Percentiles rank a stretch among this genome's conserved stretches.
phyloP scores from a whole-genome alignment of 2,888 invertebrate species.

The Caenorhabditis virilis region DNA sequence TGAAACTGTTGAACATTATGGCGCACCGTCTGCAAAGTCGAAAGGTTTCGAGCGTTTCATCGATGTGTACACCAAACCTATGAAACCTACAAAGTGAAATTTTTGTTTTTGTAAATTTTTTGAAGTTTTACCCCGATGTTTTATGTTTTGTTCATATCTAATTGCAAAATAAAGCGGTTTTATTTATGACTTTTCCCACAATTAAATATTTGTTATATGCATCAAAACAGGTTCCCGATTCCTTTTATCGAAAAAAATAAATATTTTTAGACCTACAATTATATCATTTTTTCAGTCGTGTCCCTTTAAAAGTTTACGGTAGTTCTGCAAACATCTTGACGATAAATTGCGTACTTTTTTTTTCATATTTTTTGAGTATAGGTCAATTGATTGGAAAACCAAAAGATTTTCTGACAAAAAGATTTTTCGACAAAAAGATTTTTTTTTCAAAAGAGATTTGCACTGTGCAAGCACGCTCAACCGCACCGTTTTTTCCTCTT shows the following conservation, averaged over 20 bases:
- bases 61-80: slow-evolving; percentile 49
- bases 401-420: no score
- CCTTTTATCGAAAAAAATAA: background rate
- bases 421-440: no score
- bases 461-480: no score
- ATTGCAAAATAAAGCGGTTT: background rate
- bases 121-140: background rate
- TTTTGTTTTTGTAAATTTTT: background rate
- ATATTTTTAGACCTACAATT: no score
- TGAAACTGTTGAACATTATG: slow-evolving; percentile 53
- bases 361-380: no score
- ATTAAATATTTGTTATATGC: background rate
- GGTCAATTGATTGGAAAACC: no score
- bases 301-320: no score
- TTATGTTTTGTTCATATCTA: background rate
- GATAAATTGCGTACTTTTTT: no score
- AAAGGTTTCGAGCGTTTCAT: slow-evolving; percentile 59
- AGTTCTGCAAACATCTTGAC: no score
- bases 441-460: no score
- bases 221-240: background rate
- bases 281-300: no score
- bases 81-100: slow-evolving; percentile 3
- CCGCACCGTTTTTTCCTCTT: no score
- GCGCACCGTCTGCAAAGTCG: slow-evolving; percentile 49
- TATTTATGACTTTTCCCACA: background rate